Evolutionary conservation across 2,888 invertebrate genomes (phyloP).

Genomic region (Ctenicera cuprea): DNA sequence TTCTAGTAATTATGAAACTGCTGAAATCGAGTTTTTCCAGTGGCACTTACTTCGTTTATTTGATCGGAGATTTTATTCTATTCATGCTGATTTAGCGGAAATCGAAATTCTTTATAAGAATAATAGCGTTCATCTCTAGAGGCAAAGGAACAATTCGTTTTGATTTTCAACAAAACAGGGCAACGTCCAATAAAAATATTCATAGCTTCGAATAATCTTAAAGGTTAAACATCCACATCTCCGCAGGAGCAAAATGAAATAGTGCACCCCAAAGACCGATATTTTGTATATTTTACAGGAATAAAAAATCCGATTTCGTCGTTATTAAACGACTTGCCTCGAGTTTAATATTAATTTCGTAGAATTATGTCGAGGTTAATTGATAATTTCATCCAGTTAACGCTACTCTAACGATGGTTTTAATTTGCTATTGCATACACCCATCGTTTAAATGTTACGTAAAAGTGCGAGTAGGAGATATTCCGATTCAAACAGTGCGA

Average conservation of each 20-base stretch:
- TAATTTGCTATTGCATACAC: neutral
- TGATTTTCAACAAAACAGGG: neutral
- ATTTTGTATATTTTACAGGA: neutral
- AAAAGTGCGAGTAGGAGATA: neutral
- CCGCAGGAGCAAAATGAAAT: constrained; percentile 1
- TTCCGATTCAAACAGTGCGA: neutral
- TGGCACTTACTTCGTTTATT: too few relatives aligned
- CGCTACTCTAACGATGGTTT: constrained; percentile 7
- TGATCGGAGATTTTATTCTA: neutral
- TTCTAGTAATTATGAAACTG: too few relatives aligned
- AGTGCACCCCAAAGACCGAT: neutral
- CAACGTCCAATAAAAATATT: constrained; percentile 16
- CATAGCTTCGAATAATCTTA: neutral
- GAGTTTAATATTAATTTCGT: constrained; percentile 9
- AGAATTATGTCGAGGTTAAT: constrained; percentile 32
- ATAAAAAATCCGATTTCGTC: neutral
- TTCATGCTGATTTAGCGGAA: neutral
- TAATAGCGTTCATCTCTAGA: neutral
- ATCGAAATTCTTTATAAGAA: neutral
- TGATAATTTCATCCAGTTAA: constrained; percentile 25
- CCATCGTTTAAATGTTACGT: neutral
- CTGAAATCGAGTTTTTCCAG: too few relatives aligned
- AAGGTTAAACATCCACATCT: neutral
- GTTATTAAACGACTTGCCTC: constrained; percentile 3
- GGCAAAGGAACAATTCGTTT: neutral